These are phyloP conservation scores for Ectobius pallidus DNA, from an alignment of 2,888 invertebrate genomes.

Conservation along the genomic window DNA sequence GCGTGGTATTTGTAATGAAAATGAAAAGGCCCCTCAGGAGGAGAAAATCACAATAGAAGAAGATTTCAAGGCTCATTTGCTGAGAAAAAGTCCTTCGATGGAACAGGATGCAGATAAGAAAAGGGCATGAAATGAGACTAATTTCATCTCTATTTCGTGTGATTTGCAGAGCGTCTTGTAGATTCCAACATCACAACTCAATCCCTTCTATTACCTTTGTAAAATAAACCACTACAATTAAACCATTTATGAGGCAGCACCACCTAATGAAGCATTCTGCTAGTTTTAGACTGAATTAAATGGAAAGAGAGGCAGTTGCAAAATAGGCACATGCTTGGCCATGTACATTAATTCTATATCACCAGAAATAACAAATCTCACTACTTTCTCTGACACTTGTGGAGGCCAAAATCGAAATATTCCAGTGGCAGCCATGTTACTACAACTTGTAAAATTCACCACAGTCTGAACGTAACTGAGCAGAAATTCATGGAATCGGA, in stretches of 20 bases:
- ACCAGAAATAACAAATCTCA: no score
- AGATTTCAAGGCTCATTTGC: no score
- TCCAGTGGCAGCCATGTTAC: neutral
- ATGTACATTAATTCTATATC: no score
- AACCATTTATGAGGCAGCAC: no score
- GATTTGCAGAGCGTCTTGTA: neutral
- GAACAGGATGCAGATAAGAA: neutral
- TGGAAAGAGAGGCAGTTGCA: no score
- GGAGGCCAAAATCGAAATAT: neutral
- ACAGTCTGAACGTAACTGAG: neutral
- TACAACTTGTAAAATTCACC: neutral
- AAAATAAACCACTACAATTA: neutral
- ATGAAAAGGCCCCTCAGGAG: neutral
- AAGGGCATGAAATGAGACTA: neutral
- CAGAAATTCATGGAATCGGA: neutral
- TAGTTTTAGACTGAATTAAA: no score
- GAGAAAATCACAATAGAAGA: neutral
- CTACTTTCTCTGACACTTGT: no score
- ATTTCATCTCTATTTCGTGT: neutral
- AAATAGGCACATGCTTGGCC: no score
- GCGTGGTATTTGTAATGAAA: neutral
- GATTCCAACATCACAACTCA: neutral
- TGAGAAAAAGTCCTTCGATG: neutral
- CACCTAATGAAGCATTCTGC: no score
- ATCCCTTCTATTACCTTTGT: neutral